A percentile compares a stretch with the other conserved stretches of the same genome.
Conservation (phyloP, 2,113 vertebrate genomes). For the Passer montanus region DNA sequence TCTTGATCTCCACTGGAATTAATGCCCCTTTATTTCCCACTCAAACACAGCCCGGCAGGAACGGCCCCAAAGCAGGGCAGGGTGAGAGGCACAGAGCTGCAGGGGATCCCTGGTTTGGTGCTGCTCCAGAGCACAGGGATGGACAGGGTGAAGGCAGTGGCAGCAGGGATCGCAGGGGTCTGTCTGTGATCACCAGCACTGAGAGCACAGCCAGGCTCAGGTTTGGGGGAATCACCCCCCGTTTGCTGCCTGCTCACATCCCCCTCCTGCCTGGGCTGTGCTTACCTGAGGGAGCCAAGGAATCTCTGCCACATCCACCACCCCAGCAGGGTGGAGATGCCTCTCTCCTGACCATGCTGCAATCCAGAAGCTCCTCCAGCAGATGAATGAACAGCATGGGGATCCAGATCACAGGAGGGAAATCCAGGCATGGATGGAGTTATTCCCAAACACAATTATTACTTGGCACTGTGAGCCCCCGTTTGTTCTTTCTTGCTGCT, state of each 20-base stretch:
- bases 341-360: accelerated
- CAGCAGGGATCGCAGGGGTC: accelerated
- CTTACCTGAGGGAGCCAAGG: background rate
- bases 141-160: accelerated
- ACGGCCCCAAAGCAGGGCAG: background rate
- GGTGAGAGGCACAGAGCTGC: background rate
- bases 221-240: accelerated
- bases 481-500: background rate
- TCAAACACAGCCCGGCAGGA: background rate
- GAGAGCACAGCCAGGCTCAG: accelerated
- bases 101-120: accelerated
- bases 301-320: background rate
- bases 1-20: conserved; percentile 1
- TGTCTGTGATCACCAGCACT: accelerated
- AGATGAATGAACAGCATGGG: accelerated
- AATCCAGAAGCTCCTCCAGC: background rate
- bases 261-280: background rate
- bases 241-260: accelerated
- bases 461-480: background rate
- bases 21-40: background rate
- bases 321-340: background rate
- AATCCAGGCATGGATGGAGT: background rate
- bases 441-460: background rate
- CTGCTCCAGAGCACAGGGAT: background rate
- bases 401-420: background rate